These are phyloP conservation scores for Odontamblyopus rebecca DNA, from an alignment of 2,797 vertebrate species.

Conservation along the genomic window DNA sequence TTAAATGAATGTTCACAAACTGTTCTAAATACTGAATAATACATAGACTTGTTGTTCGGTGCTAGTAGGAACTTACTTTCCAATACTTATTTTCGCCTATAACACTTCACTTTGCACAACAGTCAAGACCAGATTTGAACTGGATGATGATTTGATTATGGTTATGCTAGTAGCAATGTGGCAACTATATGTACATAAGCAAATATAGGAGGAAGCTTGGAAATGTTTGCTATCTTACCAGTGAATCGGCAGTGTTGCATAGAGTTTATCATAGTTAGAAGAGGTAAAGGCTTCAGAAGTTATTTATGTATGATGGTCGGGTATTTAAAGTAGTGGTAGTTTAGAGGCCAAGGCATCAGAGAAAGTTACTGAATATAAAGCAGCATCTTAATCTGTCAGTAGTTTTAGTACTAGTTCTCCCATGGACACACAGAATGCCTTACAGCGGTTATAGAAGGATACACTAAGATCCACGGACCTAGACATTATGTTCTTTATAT, in stretches of 20 bases:
- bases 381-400: constrained; percentile 47
- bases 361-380: constrained; percentile 23
- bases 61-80: constrained; percentile 10
- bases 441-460: constrained; percentile 53
- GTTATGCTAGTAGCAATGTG: constrained; percentile 35
- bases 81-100: constrained; percentile 32
- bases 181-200: constrained; percentile 53
- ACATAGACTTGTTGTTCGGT: constrained; percentile 42
- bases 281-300: constrained; percentile 20
- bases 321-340: background rate
- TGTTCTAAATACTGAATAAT: constrained; percentile 31
- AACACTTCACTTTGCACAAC: constrained; percentile 5
- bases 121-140: constrained; percentile 19
- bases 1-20: constrained; percentile 70
- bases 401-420: constrained; percentile 24
- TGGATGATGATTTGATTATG: constrained; percentile 21
- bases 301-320: constrained; percentile 18
- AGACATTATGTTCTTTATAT: constrained; percentile 50
- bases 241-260: constrained; percentile 28
- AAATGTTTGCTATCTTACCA: constrained; percentile 46
- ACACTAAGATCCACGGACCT: constrained; percentile 58
- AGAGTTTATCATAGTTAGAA: constrained; percentile 33
- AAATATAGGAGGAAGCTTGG: constrained; percentile 47
- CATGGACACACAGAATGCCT: constrained; percentile 63
- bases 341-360: constrained; percentile 8